Percentiles rank a stretch among this genome's conserved stretches.
Evolutionary conservation across 2,888 invertebrate species (phyloP).

Genomic region (Rhimphoctona megacephalus): DNA sequence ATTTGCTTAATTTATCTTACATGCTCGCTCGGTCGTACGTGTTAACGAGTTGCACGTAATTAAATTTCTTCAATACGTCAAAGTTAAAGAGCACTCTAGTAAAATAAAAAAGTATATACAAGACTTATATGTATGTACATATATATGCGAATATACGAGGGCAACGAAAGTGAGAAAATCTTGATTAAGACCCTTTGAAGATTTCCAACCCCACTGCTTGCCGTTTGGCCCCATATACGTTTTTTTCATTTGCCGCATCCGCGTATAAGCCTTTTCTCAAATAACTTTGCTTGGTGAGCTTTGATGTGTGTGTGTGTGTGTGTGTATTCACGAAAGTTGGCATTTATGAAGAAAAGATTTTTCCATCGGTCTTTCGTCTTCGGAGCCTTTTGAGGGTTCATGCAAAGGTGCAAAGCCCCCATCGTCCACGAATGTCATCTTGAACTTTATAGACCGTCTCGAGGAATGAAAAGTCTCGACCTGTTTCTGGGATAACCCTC

Average conservation of each 20-base stretch:
- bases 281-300: not conserved
- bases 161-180: conserved; percentile 24
- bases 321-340: conserved; percentile 5
- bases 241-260: conserved; percentile 13
- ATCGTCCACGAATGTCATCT: conserved; percentile 46
- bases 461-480: conserved; percentile 58
- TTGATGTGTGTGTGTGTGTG: conserved; percentile 7
- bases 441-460: conserved; percentile 52
- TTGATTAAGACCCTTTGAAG: conserved; percentile 31
- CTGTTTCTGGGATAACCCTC: conserved; percentile 49
- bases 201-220: not conserved
- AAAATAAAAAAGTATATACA: not conserved
- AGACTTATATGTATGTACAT: not conserved
- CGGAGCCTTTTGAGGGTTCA: conserved; percentile 29
- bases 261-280: conserved; percentile 13
- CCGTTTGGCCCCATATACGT: not conserved
- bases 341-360: conserved; percentile 33
- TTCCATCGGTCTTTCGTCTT: conserved; percentile 6
- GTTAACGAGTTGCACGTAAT: not conserved
- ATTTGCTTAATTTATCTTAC: not conserved
- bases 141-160: not conserved
- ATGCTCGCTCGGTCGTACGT: not conserved
- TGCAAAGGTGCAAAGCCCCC: conserved; percentile 37
- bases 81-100: not conserved
- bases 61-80: conserved; percentile 7